These are phyloP conservation scores for Trichopria drosophilae DNA, from an alignment of 2,888 invertebrate species.

Conservation along the genomic window DNA sequence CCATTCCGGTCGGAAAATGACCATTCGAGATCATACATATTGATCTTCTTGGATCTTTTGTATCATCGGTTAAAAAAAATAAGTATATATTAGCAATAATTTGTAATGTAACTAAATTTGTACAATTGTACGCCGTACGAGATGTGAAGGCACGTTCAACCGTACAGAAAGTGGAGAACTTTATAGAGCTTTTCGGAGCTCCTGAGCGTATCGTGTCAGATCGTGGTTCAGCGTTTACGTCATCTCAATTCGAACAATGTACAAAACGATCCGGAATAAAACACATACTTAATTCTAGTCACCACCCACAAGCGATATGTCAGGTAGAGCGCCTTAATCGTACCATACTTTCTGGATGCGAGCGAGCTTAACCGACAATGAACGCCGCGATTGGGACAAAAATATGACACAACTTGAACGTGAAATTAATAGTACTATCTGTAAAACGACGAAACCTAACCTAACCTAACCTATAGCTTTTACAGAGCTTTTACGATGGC, in stretches of 20 bases:
- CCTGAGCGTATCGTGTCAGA: slow-evolving; percentile 30
- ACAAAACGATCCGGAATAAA: slow-evolving; percentile 27
- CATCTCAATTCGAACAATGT: slow-evolving; percentile 23
- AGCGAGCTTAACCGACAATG: too few species aligned
- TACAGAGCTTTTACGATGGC: too few species aligned
- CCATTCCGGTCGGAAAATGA: slow-evolving; percentile 27
- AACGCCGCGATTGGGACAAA: too few species aligned
- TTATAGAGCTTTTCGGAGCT: slow-evolving; percentile 32
- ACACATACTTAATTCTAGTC: slow-evolving; percentile 29
- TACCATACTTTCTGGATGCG: slow-evolving; percentile 26
- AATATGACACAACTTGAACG: too few species aligned
- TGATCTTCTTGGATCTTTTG: slow-evolving; percentile 31
- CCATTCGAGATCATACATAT: slow-evolving; percentile 32
- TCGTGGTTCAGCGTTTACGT: slow-evolving; percentile 32
- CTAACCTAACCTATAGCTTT: too few species aligned
- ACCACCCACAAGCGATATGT: slow-evolving; percentile 35
- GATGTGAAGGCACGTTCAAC: slow-evolving; percentile 20
- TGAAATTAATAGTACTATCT: too few species aligned
- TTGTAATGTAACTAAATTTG: slow-evolving; percentile 25
- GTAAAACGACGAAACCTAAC: too few species aligned
- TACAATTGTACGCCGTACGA: slow-evolving; percentile 29
- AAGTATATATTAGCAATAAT: slow-evolving; percentile 12
- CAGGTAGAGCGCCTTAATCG: slow-evolving; percentile 31
- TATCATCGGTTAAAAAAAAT: slow-evolving; percentile 9
- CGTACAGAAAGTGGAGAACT: slow-evolving; percentile 29